Base-by-base conservation (phyloP, 2,797 vertebrate genomes). In the Acanthornis magna region DNA sequence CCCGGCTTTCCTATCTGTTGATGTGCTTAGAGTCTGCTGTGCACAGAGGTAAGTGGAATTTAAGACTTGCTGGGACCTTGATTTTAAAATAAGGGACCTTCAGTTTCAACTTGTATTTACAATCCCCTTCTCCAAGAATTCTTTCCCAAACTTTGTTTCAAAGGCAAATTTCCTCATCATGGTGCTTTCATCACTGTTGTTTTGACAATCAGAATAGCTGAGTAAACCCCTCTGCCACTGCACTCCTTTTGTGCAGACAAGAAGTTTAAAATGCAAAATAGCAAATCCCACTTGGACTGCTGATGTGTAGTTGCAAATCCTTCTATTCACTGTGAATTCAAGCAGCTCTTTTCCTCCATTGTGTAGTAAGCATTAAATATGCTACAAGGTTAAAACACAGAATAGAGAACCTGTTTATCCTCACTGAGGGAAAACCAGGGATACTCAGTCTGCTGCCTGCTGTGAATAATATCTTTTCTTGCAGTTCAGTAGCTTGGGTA, bases 1-100 rank as follows among this genome's bases (percentile, higher is more conserved):
- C 99, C 10, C 98, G 99, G 2, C 99, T 99, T 3, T 99, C 99
- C 91, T 99, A 99, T 91, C 98, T 99, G 50, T 96, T 99, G 51
- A 98, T 99, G 96, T 99, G 99, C 53, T 97, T 99, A 27, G 99
- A 99, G 97, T 99, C 99, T 1, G 98, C 98, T 2, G 98, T 99
- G 40, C 99, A 99, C 88, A 96, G 99, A 98, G 99, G 99, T 99
- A 61, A 74, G 97, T 13, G 22, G 25, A 50, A 7, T 16, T 57
- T 8, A 47, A 2, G 13, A 4, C 60, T 74, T 50, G 18, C 40
- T 60, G 29, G 42, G 17, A 34, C 55, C 27, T 67, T 68, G 51
- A 34, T 63, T 68, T 92, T 42, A 27, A 18, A 63, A 22, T 50
- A 8, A 16, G 65, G 23, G 27, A 32, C 27, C 5, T 81, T 80